Evolutionary conservation across 2,113 vertebrate species (phyloP).

Genomic region (Nycticorax nycticorax): DNA sequence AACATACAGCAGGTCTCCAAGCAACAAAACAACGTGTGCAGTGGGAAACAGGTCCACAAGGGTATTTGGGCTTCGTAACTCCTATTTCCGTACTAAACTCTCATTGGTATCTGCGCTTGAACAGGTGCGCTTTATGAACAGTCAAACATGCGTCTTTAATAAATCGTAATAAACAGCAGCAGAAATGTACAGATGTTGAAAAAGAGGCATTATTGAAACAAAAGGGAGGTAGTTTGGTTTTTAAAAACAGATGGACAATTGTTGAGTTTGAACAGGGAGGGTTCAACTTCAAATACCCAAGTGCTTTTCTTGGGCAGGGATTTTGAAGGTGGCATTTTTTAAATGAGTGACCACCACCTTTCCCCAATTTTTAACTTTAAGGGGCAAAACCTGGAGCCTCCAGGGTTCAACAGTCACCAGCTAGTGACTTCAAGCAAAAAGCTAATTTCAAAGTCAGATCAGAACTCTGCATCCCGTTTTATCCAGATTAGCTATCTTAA

Average conservation of each 20-base stretch:
- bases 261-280: not conserved
- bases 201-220: not conserved
- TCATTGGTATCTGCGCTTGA: not conserved
- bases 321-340: not conserved
- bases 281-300: not conserved
- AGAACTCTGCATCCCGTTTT: not conserved
- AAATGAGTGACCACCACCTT: not conserved
- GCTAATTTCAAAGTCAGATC: not conserved
- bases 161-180: not conserved
- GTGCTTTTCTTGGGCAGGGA: not conserved
- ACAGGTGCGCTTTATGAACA: not conserved
- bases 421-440: not conserved
- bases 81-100: not conserved
- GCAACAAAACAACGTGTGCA: slow-evolving; percentile 4
- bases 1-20: not conserved
- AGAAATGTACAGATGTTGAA: not conserved
- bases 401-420: not conserved
- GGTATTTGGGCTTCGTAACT: not conserved
- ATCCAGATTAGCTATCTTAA: not conserved
- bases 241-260: not conserved
- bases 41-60: not conserved
- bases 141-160: not conserved
- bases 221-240: not conserved
- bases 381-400: not conserved
- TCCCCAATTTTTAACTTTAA: not conserved